Evolutionary conservation across 2,797 vertebrate species (phyloP).

Genomic region (Crocodylus rhombifer): DNA sequence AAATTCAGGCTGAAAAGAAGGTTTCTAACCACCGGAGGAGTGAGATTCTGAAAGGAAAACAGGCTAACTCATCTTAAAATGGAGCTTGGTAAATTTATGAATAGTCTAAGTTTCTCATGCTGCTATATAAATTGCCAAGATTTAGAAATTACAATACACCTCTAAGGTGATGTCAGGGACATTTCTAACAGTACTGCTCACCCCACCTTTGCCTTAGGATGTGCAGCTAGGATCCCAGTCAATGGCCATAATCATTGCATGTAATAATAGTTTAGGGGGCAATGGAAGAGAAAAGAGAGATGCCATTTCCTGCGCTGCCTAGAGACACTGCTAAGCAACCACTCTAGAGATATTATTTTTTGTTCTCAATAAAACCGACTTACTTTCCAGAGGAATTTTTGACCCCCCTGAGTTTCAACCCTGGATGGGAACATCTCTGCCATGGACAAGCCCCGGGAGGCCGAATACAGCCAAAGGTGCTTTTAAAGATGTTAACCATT

Average conservation of each 20-base stretch:
- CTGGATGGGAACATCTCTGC: neutral
- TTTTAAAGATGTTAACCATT: slow-evolving; percentile 63
- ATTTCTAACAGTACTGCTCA: neutral
- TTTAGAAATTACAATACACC: neutral
- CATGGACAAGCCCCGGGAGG: neutral
- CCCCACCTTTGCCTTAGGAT: neutral
- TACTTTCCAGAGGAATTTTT: neutral
- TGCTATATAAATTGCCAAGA: neutral
- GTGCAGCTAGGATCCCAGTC: neutral
- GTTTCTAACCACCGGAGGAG: too few species aligned
- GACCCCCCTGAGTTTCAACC: neutral
- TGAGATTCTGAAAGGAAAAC: too few species aligned
- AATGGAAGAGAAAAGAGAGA: neutral
- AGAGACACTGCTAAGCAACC: too few species aligned
- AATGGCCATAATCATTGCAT: too few species aligned
- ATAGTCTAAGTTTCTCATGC: neutral
- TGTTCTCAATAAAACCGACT: neutral
- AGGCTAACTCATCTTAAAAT: too few species aligned
- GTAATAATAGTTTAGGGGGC: neutral
- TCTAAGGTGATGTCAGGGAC: neutral
- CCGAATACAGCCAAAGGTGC: neutral
- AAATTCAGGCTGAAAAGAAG: too few species aligned
- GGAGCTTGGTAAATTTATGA: too few species aligned
- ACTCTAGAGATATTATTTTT: neutral
- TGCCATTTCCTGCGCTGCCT: too few species aligned